Evolutionary conservation across 2,888 invertebrate species (phyloP).

Genomic region (Euphydryas editha): DNA sequence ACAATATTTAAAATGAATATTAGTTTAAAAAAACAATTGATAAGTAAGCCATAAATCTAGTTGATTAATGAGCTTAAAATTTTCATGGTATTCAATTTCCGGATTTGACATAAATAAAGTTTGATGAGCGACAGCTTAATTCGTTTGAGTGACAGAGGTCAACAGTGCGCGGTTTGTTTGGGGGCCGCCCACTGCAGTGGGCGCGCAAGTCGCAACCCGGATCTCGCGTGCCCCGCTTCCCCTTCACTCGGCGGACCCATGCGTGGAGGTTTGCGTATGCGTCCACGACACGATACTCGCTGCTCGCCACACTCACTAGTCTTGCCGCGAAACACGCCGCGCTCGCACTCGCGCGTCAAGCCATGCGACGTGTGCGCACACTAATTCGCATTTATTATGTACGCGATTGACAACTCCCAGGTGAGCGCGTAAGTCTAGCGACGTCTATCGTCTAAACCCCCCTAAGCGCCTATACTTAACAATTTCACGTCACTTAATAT

Average conservation of each 20-base stretch:
- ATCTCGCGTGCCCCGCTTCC: slow-evolving; percentile 80
- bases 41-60: background rate
- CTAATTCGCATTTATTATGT: slow-evolving; percentile 74
- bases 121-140: slow-evolving; percentile 55
- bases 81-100: slow-evolving; percentile 26
- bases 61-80: slow-evolving; percentile 1
- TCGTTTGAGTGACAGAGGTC: slow-evolving; percentile 66
- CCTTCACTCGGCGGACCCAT: slow-evolving; percentile 75
- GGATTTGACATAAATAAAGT: slow-evolving; percentile 40
- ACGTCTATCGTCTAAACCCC: slow-evolving; percentile 32
- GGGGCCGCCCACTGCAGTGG: slow-evolving; percentile 77
- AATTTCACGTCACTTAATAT: slow-evolving; percentile 50
- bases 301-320: slow-evolving; percentile 57
- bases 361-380: slow-evolving; percentile 64
- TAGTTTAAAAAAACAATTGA: background rate
- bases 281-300: slow-evolving; percentile 56
- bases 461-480: slow-evolving; percentile 21
- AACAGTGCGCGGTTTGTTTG: slow-evolving; percentile 70
- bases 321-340: slow-evolving; percentile 73
- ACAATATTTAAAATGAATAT: background rate
- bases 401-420: slow-evolving; percentile 79
- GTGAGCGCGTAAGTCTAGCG: slow-evolving; percentile 67
- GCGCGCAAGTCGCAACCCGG: slow-evolving; percentile 73
- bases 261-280: slow-evolving; percentile 64
- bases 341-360: slow-evolving; percentile 52